Conservation (phyloP, 2,113 vertebrate species). For the Coptodon bakossiorum region DNA sequence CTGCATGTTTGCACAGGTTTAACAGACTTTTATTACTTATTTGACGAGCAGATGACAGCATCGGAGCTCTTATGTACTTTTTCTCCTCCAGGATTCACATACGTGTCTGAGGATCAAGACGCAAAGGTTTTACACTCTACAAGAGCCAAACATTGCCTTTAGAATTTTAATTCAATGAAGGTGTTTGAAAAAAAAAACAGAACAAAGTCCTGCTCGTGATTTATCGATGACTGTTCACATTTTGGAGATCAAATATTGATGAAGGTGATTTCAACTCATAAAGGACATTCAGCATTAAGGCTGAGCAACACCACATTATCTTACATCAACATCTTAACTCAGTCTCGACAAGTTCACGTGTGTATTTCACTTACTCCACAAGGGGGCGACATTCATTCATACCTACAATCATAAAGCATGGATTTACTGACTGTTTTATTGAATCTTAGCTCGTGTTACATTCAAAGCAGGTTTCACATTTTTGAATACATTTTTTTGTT, state of each 20-base stretch:
- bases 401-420: not conserved
- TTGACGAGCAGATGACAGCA: not conserved
- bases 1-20: rapidly evolving
- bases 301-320: not conserved
- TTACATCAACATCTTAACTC: not conserved
- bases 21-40: not conserved
- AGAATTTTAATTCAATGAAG: not conserved
- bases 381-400: rapidly evolving
- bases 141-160: not conserved
- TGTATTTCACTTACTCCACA: not conserved
- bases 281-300: rapidly evolving
- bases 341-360: not conserved
- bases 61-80: rapidly evolving
- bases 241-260: not conserved
- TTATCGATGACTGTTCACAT: rapidly evolving
- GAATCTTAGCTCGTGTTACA: not conserved
- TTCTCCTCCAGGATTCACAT: not conserved
- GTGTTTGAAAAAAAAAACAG: not conserved
- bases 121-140: not conserved
- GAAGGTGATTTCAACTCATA: not conserved
- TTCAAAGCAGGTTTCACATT: not conserved
- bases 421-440: not conserved
- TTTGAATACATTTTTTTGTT: not conserved
- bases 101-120: not conserved
- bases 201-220: not conserved